phyloP scores from a whole-genome alignment of 2,113 vertebrate species.

The Carassius carassius region DNA sequence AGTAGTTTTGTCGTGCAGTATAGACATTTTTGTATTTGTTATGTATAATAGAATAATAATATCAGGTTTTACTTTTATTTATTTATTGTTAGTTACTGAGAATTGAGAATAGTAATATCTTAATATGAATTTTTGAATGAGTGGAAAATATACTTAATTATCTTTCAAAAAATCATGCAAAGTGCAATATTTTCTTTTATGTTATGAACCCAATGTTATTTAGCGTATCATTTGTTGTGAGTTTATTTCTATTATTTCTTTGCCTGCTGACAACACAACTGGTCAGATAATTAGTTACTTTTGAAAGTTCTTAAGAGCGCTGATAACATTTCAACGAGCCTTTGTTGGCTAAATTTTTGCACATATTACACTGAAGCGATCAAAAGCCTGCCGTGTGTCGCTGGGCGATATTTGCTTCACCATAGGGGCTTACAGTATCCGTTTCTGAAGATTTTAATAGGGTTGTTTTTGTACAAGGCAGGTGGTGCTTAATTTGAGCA shows the following conservation, averaged over 20 bases:
- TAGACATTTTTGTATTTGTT: neutral
- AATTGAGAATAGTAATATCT: no score
- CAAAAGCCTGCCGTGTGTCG: slow-evolving; percentile 41
- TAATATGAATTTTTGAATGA: no score
- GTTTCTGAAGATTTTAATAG: slow-evolving; percentile 64
- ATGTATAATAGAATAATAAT: no score
- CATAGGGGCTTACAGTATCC: slow-evolving; percentile 52
- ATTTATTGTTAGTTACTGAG: no score
- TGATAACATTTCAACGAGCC: slow-evolving; percentile 53
- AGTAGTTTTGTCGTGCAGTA: neutral
- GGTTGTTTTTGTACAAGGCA: slow-evolving; percentile 56
- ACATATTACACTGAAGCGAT: slow-evolving; percentile 56
- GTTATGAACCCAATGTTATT: no score
- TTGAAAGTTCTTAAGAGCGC: slow-evolving; percentile 46
- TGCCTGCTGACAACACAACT: slow-evolving; percentile 44
- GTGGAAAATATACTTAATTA: no score
- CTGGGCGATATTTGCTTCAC: slow-evolving; percentile 19
- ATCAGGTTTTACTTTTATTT: no score
- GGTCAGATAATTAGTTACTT: slow-evolving; percentile 30
- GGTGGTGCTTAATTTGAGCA: slow-evolving; percentile 47
- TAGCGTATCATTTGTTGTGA: neutral
- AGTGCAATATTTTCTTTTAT: neutral
- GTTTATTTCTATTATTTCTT: slow-evolving; percentile 32
- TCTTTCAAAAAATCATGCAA: neutral
- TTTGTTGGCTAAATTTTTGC: slow-evolving; percentile 61